Conservation (phyloP, 2,113 vertebrate species). For the Cariama cristata region DNA sequence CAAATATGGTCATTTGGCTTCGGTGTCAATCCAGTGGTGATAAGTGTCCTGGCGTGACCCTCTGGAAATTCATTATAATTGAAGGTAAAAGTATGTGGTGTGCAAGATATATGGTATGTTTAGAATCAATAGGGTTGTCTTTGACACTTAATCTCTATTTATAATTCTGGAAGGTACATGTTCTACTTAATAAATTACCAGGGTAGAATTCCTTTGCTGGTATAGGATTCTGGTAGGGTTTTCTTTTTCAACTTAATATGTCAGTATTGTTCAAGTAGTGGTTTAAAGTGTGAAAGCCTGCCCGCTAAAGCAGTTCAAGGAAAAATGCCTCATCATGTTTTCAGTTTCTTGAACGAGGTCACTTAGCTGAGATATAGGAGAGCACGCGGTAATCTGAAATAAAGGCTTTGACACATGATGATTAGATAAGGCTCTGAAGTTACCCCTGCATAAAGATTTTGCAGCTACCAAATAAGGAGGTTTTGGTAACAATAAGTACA, state of each 20-base stretch:
- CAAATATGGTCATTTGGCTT: neutral
- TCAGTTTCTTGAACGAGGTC: neutral
- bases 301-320: neutral
- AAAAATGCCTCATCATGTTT: neutral
- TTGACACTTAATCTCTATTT: neutral
- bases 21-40: neutral
- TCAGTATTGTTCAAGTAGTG: neutral
- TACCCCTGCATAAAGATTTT: neutral
- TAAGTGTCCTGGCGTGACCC: neutral
- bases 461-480: neutral
- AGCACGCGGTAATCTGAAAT: neutral
- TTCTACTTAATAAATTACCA: neutral
- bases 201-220: neutral
- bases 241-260: neutral
- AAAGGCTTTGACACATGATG: neutral
- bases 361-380: neutral
- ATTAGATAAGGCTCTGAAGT: neutral
- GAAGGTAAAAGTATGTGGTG: neutral
- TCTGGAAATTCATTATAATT: neutral
- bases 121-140: neutral
- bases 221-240: neutral
- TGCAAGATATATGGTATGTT: fast-evolving
- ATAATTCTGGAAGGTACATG: neutral
- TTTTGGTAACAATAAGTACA: neutral
- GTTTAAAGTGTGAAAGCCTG: neutral